Base-by-base conservation (phyloP, 2,888 invertebrate genomes). In the Cerastoderma edule region DNA sequence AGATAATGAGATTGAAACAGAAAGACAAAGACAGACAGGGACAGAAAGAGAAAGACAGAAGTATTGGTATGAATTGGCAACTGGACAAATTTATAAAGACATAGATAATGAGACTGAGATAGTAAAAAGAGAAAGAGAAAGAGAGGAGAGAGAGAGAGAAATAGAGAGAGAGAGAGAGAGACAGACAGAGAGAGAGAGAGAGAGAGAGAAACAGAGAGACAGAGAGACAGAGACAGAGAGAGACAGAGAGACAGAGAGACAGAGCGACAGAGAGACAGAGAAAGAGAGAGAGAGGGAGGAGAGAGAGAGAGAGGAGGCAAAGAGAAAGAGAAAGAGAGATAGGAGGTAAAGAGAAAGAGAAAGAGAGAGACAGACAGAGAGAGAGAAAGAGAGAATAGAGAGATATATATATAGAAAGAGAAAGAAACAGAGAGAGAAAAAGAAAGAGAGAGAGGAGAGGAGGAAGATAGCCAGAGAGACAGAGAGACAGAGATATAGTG, bases 351-450 rank as follows among this genome's bases (percentile, higher is more conserved):
- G 35, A 35, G 6, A n/a, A 22, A 30, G 30, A 30, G 16, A 30
- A 27, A 16, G 22, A 53, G 10, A 57, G 32, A 57, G 1, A 57
- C 30, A 57, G 30, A 57, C 19, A 57, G 1, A 57, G 30, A 57
- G 28, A 57, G 57, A 57, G 57, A 57, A 16, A 57, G 5, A 28
- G 28, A 57, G 24, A 57, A 13, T 13, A 8, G 22, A n/a, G n/a
- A n/a, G n/a, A n/a, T n/a, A n/a, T n/a, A n/a, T n/a, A n/a, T n/a
- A n/a, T n/a, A n/a, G 28, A 16, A 24, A 8, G 53, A 53, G 53
- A 53, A n/a, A 53, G 13, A n/a, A 53, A 8, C 10, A 10, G 53
- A 53, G 6, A 53, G n/a, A 53, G 19, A n/a, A n/a, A 22, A 16
- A 53, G 13, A n/a, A 22, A 53, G 24, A 53, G 13, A 16, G 6